Percentiles rank a stretch among this genome's conserved stretches.
phyloP scores from a whole-genome alignment of 2,113 vertebrate genomes.

The Neodon shergylaensis region DNA sequence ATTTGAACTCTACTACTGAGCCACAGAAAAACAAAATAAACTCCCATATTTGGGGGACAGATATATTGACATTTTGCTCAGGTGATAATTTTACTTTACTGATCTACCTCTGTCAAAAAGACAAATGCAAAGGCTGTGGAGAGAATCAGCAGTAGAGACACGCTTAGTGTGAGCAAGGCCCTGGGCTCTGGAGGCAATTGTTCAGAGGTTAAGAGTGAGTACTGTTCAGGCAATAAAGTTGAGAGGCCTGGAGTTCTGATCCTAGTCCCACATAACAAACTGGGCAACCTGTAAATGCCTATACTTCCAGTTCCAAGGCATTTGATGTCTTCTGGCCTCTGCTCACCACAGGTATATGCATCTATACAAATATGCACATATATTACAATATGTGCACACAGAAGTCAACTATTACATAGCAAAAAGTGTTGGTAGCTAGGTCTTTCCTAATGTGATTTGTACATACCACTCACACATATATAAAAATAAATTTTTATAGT shows the following conservation, averaged over 20 bases:
- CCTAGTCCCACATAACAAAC: neutral
- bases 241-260: neutral
- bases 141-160: neutral
- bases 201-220: neutral
- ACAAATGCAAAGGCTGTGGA: neutral
- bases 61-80: neutral
- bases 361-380: no score
- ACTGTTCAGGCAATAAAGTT: neutral
- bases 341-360: neutral
- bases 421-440: neutral
- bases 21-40: neutral
- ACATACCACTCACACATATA: neutral
- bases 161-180: neutral
- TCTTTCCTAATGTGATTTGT: neutral
- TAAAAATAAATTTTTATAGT: neutral
- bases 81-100: neutral
- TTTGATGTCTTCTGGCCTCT: neutral
- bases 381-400: neutral
- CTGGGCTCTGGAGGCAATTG: neutral
- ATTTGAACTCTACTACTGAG: neutral
- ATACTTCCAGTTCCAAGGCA: neutral
- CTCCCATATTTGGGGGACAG: neutral
- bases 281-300: neutral
- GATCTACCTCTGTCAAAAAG: neutral
- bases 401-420: neutral